Base-by-base conservation (phyloP, 1,140 invertebrate species). In the Limonius californicus region DNA sequence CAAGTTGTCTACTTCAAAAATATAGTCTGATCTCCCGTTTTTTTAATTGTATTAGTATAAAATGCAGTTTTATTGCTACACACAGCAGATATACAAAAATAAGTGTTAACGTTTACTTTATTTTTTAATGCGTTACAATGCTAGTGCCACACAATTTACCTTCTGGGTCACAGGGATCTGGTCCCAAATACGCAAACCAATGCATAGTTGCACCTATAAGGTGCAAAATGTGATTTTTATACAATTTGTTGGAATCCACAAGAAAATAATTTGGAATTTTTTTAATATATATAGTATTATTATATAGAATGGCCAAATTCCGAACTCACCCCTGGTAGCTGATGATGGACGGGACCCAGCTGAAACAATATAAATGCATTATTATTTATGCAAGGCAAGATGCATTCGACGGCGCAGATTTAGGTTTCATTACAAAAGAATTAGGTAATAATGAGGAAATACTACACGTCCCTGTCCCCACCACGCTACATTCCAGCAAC, bases 161-260 rank as follows among this genome's bases (percentile, higher is more conserved):
- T 59, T 59, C 56, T 15, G 30, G 21, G 7, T 59, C 53, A 14
- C 65, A 65, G 35, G 69, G 66, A 35, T 72, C 68, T 45, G 72
- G 70, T 50, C 74, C 68, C 57, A 70, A 20, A 63, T 68, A 66
- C 14, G 68, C 68, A 63, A 69, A 69, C 68, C 68, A 69, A 60
- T 69, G 68, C 65, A 69, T 67, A 32, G 43, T 45, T 50, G 21
- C 53, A 30, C 54, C 59, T 55, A 62, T 42, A 65, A 58, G 54
- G 12, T 16, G 6, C 11, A 32, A 32, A n/a, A 14, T 45, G 4
- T 45, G 4, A 8, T 7, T 45, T 45, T 14, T 14, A 12, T 45
- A 45, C 7, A 16, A 7, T 4, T 45, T 6, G 3, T 45, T 45
- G 7, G 3, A 16, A 12, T 6, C 6, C 4, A 45, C 6, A 12